Base-by-base conservation (phyloP, 2,113 vertebrate species). In the Phylloscopus trochiloides region DNA sequence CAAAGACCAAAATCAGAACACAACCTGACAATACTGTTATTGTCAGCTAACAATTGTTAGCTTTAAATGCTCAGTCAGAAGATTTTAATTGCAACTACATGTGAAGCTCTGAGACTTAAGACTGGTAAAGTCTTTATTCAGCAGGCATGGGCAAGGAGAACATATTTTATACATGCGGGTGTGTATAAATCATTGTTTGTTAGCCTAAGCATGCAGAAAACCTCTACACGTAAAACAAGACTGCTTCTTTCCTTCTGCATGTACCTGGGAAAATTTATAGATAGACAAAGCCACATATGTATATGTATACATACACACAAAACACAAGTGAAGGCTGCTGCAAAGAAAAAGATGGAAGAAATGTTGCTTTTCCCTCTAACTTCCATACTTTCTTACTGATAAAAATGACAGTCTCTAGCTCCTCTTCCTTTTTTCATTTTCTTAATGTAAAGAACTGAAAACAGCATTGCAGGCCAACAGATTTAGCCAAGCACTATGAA, bases 81-180 rank as follows among this genome's bases (percentile, higher is more conserved):
- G 96, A 97, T 95, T 98, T 97, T 97, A 97, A 97, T 98, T 97
- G 96, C 6, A 9, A 94, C 70, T 94, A 96, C 88, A 95, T 31
- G 1, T 94, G 74, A 88, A 83, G 80, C 77, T 94, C 91, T 75
- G 73, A 97, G 81, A 86, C 70, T 78, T 81, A 79, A 88, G 70
- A 59, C 86, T 77, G 85, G 92, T 84, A 81, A 94, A 91, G 92
- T 59, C 78, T 92, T 96, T 82, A 61, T 77, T 95, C 86, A 97
- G 94, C 97, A 98, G 96, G 97, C 97, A 98, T 78, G 86, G 95
- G 90, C 98, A 98, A 94, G 89, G 97, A 95, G 77, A 96, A 97
- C 93, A 97, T 96, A 96, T 70, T 97, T 98, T 92, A 81, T 96
- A 96, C 97, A 97, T 94, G 96, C 88, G 97, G 92, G 86, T 97